phyloP scores from a whole-genome alignment of 1,140 invertebrate genomes.

The Ceratina calcarata region DNA sequence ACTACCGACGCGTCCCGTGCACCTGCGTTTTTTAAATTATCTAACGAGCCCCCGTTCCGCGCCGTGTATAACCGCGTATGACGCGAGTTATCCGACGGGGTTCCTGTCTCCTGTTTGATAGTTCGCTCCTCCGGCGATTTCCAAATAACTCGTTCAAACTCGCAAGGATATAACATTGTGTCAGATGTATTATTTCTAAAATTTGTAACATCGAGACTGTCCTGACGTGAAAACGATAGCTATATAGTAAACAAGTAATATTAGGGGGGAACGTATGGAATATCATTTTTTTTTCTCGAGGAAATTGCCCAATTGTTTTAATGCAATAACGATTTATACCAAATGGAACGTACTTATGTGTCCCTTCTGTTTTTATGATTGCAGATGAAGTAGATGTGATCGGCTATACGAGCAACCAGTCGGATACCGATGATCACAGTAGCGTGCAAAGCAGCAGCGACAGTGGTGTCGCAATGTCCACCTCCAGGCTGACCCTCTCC shows the following conservation, averaged over 20 bases:
- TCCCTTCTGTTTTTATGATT: slow-evolving; percentile 73
- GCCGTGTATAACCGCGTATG: slow-evolving; percentile 23
- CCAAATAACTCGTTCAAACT: too few species aligned
- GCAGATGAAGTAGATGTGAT: slow-evolving; percentile 94
- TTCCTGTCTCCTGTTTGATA: background rate
- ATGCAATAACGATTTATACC: too few species aligned
- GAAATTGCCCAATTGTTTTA: too few species aligned
- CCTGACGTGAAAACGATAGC: too few species aligned
- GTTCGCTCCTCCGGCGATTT: too few species aligned
- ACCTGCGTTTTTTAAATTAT: slow-evolving; percentile 47
- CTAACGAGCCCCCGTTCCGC: background rate
- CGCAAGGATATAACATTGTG: too few species aligned
- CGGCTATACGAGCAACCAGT: slow-evolving; percentile 92
- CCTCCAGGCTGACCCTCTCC: slow-evolving; percentile 85
- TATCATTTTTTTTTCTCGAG: too few species aligned
- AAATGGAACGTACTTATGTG: background rate
- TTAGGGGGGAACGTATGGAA: too few species aligned
- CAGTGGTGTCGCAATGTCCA: slow-evolving; percentile 88
- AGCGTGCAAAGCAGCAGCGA: slow-evolving; percentile 90
- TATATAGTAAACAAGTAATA: too few species aligned
- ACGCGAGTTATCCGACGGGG: slow-evolving; percentile 6
- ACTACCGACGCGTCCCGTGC: slow-evolving; percentile 36
- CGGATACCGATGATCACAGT: slow-evolving; percentile 91
- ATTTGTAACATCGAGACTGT: too few species aligned
- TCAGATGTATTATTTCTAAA: too few species aligned